Percentiles rank a stretch among this genome's conserved stretches.
These are phyloP conservation scores for Esperia sulphurella DNA, from an alignment of 2,888 invertebrate species.

Conservation along the genomic window DNA sequence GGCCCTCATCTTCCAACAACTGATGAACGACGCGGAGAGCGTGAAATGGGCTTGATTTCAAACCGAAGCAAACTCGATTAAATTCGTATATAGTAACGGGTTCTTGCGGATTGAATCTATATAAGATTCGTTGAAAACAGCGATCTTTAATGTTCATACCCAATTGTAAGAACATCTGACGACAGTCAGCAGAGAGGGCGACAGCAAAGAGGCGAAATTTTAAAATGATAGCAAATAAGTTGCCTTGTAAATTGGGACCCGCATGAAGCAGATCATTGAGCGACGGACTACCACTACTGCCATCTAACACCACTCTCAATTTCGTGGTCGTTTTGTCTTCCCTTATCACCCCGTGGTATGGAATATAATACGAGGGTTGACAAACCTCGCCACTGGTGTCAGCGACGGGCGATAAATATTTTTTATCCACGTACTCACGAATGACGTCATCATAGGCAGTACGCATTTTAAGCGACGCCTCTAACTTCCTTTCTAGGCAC, in stretches of 20 bases:
- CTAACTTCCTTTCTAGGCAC: not conserved
- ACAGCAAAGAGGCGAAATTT: constrained; percentile 1
- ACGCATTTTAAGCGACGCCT: not conserved
- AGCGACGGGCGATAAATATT: not conserved
- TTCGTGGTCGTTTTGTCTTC: not conserved
- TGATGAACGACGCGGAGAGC: constrained; percentile 1
- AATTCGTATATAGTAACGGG: not conserved
- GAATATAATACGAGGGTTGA: no score
- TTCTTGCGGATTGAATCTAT: not conserved
- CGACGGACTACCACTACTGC: not conserved
- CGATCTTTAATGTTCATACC: not conserved
- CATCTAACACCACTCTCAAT: not conserved
- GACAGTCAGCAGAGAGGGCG: constrained; percentile 3
- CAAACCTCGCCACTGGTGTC: not conserved
- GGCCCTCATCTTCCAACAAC: not conserved
- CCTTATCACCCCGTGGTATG: not conserved
- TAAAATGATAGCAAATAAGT: not conserved
- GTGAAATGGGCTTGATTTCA: constrained; percentile 1
- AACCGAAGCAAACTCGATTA: constrained; percentile 3
- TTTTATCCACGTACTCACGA: constrained; percentile 4
- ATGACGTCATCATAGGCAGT: not conserved
- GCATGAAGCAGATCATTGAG: not conserved
- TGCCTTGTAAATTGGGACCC: not conserved
- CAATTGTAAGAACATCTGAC: constrained; percentile 3
- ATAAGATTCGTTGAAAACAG: constrained; percentile 2